Conservation (phyloP, 2,113 vertebrate species). For the Callocephalon fimbriatum region DNA sequence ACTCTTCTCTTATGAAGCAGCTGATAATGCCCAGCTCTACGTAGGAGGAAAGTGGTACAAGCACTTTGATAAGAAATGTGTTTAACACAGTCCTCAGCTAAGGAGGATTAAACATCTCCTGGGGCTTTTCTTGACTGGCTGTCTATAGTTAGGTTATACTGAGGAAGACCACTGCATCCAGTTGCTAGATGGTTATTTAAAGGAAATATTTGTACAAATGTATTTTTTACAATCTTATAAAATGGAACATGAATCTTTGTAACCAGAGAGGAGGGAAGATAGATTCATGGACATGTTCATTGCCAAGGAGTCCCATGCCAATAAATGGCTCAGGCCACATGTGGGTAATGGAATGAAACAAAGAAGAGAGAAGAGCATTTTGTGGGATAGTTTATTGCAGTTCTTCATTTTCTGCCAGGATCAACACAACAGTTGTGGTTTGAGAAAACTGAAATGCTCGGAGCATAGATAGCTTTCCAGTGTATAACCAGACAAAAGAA, state of each 20-base stretch:
- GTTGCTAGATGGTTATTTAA: background rate
- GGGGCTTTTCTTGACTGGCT: background rate
- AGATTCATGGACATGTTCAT: background rate
- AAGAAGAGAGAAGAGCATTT: background rate
- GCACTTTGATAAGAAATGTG: background rate
- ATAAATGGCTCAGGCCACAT: background rate
- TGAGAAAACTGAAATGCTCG: background rate
- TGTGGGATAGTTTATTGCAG: background rate
- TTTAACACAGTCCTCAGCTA: background rate
- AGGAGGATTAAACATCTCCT: background rate
- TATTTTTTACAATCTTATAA: background rate
- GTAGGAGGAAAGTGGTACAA: background rate
- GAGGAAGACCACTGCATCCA: background rate
- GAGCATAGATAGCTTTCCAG: background rate
- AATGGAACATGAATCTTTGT: background rate
- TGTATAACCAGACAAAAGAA: background rate
- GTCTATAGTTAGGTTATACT: background rate
- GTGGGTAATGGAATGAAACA: background rate
- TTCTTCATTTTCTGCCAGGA: background rate
- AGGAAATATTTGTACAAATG: background rate
- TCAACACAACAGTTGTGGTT: background rate
- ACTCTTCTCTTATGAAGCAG: background rate
- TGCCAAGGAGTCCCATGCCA: background rate
- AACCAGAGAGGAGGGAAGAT: background rate
- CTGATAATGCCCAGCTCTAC: background rate